Evolutionary conservation across 23 tunicate species (phyloP).

Genomic region (Styela plicata): DNA sequence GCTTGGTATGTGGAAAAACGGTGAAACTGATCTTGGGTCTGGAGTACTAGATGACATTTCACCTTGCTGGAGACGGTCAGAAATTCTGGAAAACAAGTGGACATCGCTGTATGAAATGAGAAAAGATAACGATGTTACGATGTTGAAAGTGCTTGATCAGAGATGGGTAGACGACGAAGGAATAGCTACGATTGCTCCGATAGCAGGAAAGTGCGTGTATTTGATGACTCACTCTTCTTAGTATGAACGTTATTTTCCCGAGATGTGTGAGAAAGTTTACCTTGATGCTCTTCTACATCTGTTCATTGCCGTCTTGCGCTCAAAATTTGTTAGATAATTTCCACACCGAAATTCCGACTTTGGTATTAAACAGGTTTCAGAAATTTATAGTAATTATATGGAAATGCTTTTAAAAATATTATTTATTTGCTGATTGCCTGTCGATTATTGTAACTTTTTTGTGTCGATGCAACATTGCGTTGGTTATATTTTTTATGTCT

Average conservation of each 20-base stretch:
- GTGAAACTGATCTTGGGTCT: background rate
- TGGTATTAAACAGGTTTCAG: too few relatives aligned
- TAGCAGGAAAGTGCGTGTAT: background rate
- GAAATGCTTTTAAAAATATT: too few relatives aligned
- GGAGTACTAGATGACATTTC: background rate
- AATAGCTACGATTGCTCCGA: background rate
- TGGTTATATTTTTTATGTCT: too few relatives aligned
- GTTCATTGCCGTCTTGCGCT: too few relatives aligned
- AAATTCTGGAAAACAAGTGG: background rate
- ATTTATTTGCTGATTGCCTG: too few relatives aligned
- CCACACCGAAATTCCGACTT: too few relatives aligned
- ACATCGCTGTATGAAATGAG: background rate
- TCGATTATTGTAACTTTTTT: too few relatives aligned
- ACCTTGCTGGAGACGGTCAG: background rate
- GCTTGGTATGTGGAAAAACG: constrained; percentile 1
- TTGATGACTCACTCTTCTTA: background rate
- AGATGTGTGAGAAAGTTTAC: background rate
- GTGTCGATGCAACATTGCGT: too few relatives aligned
- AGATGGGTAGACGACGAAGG: background rate
- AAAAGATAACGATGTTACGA: background rate
- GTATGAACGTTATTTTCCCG: background rate
- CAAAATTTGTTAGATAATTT: too few relatives aligned
- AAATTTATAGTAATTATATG: too few relatives aligned
- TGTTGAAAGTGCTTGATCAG: background rate
- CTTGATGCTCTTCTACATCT: background rate